Conservation (phyloP, 2,113 vertebrate genomes). For the Catharus bicknelli region DNA sequence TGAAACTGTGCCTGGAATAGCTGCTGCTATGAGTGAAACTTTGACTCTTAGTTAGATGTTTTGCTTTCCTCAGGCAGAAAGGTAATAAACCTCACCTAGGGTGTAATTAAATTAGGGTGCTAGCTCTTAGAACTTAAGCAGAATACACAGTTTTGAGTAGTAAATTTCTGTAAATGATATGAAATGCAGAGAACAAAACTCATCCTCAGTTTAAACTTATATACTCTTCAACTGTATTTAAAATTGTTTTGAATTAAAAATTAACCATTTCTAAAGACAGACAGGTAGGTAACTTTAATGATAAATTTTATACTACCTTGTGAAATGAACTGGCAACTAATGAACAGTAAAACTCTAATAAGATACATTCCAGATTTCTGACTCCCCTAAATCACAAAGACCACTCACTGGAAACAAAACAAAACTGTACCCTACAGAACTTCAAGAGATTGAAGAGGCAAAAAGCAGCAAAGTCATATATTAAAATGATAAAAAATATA, state of each 20-base stretch:
- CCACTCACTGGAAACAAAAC: neutral
- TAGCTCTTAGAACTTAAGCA: neutral
- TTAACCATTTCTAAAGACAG: neutral
- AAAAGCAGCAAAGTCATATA: slow-evolving; percentile 24
- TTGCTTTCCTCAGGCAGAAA: neutral
- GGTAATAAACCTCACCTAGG: neutral
- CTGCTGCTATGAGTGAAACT: neutral
- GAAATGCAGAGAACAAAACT: neutral
- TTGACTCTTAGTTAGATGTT: neutral
- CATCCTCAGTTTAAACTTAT: neutral
- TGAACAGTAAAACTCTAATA: neutral
- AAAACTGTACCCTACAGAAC: neutral
- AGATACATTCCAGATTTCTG: neutral
- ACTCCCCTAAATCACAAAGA: neutral
- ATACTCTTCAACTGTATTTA: neutral
- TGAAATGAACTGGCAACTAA: neutral
- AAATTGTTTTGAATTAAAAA: neutral
- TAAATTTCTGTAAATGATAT: neutral
- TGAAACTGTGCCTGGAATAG: neutral
- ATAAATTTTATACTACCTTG: neutral
- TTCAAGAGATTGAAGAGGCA: neutral
- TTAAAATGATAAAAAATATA: slow-evolving; percentile 49
- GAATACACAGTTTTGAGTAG: neutral
- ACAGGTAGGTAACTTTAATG: neutral
- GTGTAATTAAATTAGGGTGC: neutral